Conservation (phyloP, 2,888 invertebrate genomes). For the Agrochola macilenta region DNA sequence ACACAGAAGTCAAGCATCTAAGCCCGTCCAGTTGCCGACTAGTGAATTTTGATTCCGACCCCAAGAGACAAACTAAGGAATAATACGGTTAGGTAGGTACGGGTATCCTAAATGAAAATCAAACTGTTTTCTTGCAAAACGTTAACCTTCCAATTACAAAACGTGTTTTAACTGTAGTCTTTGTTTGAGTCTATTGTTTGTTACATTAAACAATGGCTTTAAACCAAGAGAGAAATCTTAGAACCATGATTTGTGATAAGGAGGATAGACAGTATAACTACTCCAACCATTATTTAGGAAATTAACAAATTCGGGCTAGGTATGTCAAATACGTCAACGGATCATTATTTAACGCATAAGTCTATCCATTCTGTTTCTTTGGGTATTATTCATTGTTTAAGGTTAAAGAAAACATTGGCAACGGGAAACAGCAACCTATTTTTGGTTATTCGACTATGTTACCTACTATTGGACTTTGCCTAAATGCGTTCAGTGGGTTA, state of each 20-base stretch:
- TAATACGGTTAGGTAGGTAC: constrained; percentile 31
- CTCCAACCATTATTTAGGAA: neutral
- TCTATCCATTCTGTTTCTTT: neutral
- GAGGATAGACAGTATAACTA: neutral
- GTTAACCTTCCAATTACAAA: constrained; percentile 6
- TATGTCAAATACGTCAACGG: neutral
- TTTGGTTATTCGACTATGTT: too few relatives aligned
- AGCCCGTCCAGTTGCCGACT: constrained; percentile 55
- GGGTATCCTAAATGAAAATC: constrained; percentile 36
- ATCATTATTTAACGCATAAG: neutral
- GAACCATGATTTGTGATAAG: neutral
- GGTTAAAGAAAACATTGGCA: too few relatives aligned
- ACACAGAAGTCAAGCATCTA: constrained; percentile 56
- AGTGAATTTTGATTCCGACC: constrained; percentile 64
- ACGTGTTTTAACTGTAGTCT: neutral
- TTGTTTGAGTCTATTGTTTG: constrained; percentile 12
- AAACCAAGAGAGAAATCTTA: neutral
- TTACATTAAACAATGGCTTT: neutral
- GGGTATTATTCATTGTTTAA: neutral
- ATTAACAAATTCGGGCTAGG: neutral
- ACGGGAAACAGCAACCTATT: too few relatives aligned
- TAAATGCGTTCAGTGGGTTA: too few relatives aligned
- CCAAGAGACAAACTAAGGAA: constrained; percentile 48
- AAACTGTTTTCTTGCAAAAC: constrained; percentile 38
- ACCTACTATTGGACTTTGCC: too few relatives aligned